Evolutionary conservation across 2,888 invertebrate species (phyloP), one percentile per base, ranked within the genome.

Genomic region (Drosophila peninsularis): DNA sequence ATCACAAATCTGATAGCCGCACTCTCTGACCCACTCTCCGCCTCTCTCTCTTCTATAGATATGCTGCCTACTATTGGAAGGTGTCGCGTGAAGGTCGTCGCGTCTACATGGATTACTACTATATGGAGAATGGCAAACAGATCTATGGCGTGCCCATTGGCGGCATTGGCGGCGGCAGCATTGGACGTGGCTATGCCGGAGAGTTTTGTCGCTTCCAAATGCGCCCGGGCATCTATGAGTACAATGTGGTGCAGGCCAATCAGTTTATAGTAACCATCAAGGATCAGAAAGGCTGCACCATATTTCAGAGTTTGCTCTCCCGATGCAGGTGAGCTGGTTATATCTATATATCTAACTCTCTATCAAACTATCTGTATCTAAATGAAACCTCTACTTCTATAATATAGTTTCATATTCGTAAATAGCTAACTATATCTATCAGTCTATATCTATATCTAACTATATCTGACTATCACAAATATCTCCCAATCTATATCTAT

Each of bases 121-220:
- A 94, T 78, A 93, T 95, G 91, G 93, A 95, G 82, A 94, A 94
- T 78, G 96, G 96, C 55, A 95, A 96, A 92, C 96, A 96, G 91
- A 97, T 97, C 91, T 98, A 97, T 93, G 97, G 97, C 95, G 96
- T 96, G 32, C 97, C 97, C 3, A 93, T 97, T 77, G 97, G 97
- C 62, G 97, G 96, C 49, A 95, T 97, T 71, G 97, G 97, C 3
- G 94, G 94, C 74, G 92, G 92, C 41, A 92, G 91, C 54, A 98
- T 99, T 84, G 98, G 98, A 3, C 94, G 98, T 58, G 98, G 98
- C 5, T 98, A 95, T 92, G 95, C 95, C 88, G 98, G 98, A 19
- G 98, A 98, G 92, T 98, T 98, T 93, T 98, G 98, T 91, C 94
- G 98, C 62, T 98, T 95, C 92, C 97, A 97, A 91, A 93, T 99